phyloP scores from a whole-genome alignment of 2,113 vertebrate species.

The Heptranchias perlo region DNA sequence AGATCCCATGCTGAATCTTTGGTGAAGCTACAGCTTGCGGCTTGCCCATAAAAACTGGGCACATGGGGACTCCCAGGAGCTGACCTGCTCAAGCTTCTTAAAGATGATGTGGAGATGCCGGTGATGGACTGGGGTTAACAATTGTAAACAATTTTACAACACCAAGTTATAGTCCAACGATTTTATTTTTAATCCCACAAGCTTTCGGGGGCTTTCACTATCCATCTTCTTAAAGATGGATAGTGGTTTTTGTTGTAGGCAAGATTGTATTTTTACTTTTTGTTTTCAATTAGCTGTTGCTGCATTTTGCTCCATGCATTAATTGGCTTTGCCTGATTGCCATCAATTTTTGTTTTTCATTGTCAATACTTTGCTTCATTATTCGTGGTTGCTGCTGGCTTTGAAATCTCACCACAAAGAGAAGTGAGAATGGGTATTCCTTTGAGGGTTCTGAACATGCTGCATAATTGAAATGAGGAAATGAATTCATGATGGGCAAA shows the following conservation, averaged over 20 bases:
- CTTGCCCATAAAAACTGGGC: background rate
- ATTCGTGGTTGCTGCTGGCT: background rate
- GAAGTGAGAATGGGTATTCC: background rate
- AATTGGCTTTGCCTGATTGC: background rate
- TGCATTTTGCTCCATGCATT: background rate
- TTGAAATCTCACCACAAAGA: background rate
- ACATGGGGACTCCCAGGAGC: background rate
- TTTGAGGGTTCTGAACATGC: background rate
- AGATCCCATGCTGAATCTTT: too few relatives aligned
- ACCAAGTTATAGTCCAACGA: too few relatives aligned
- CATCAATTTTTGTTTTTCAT: background rate
- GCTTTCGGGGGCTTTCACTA: too few relatives aligned
- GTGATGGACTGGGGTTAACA: too few relatives aligned
- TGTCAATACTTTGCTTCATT: background rate
- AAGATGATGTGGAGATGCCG: too few relatives aligned
- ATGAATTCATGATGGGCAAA: background rate
- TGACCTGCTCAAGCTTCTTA: background rate
- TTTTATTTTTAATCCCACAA: too few relatives aligned
- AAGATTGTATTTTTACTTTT: background rate
- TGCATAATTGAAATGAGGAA: background rate
- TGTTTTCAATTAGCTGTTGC: background rate
- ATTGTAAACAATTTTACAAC: too few relatives aligned
- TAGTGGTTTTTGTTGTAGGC: background rate
- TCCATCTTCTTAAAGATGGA: too few relatives aligned
- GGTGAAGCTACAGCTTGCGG: too few relatives aligned